Percentiles rank a stretch among this genome's conserved stretches.
Conservation (phyloP, 2,797 vertebrate species). For the Sparidentex hasta region DNA sequence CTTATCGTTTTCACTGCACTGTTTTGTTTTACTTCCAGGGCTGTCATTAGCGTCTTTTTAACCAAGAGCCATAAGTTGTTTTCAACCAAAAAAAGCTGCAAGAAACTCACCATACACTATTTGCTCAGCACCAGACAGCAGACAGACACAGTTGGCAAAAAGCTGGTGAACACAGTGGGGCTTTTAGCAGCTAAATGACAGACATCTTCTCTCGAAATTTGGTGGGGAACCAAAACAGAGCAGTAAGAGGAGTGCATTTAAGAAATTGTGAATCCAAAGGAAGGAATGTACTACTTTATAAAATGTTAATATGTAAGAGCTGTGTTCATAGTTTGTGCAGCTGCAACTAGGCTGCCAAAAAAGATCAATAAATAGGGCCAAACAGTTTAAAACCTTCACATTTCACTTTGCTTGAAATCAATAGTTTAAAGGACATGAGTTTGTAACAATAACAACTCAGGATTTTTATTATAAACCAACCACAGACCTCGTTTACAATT, state of each 20-base stretch:
- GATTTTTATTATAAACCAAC: neutral
- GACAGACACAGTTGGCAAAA: neutral
- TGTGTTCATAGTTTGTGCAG: neutral
- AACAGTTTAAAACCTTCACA: neutral
- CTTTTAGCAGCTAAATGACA: neutral
- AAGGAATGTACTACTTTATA: no score
- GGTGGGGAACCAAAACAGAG: slow-evolving; percentile 3
- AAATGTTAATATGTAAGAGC: neutral
- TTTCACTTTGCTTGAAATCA: neutral
- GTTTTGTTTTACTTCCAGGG: neutral
- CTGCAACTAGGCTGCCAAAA: neutral
- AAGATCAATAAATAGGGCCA: neutral
- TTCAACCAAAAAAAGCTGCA: neutral
- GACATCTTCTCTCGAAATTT: neutral
- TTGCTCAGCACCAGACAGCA: neutral
- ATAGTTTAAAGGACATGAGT: neutral
- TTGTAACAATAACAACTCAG: neutral
- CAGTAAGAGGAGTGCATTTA: neutral
- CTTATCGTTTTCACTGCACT: neutral
- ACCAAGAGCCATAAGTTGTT: neutral
- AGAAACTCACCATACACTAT: neutral
- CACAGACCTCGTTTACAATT: no score
- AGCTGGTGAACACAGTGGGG: neutral
- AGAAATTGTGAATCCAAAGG: neutral
- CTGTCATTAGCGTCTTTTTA: neutral